A percentile compares a stretch with the other conserved stretches of the same genome.
These are phyloP conservation scores for Pangasianodon gigas DNA, from an alignment of 2,113 vertebrate species.

Conservation along the genomic window DNA sequence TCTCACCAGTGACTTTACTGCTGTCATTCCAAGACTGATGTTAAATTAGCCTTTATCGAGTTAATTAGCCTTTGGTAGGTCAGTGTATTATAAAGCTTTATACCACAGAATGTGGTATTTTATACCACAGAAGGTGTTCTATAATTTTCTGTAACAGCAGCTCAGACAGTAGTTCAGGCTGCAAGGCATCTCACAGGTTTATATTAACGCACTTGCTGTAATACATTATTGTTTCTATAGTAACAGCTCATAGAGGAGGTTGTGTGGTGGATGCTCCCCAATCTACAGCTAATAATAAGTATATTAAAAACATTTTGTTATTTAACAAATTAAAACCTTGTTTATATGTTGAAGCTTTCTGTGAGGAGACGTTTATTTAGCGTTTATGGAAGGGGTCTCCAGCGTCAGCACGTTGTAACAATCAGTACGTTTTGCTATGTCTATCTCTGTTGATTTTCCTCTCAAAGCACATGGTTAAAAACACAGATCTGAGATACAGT, in stretches of 20 bases:
- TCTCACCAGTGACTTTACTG: conserved; percentile 15
- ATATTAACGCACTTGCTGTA: background rate
- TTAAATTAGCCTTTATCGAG: background rate
- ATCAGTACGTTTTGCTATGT: background rate
- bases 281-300: background rate
- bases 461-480: background rate
- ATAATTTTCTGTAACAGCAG: background rate
- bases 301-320: background rate
- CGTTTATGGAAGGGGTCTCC: background rate
- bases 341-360: background rate
- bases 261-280: background rate
- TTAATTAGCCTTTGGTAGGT: background rate
- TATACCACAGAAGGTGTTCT: background rate
- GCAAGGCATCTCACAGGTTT: background rate
- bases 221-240: background rate
- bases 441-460: background rate
- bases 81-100: background rate
- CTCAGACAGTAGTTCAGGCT: background rate
- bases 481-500: background rate
- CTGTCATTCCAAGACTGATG: background rate
- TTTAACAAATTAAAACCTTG: background rate
- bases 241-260: no score
- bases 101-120: background rate
- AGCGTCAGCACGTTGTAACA: background rate
- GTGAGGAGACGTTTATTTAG: background rate